Percentiles rank a stretch among this genome's conserved stretches.
Evolutionary conservation across 2,113 vertebrate genomes (phyloP).

Genomic region (Ammodytes dubius): DNA sequence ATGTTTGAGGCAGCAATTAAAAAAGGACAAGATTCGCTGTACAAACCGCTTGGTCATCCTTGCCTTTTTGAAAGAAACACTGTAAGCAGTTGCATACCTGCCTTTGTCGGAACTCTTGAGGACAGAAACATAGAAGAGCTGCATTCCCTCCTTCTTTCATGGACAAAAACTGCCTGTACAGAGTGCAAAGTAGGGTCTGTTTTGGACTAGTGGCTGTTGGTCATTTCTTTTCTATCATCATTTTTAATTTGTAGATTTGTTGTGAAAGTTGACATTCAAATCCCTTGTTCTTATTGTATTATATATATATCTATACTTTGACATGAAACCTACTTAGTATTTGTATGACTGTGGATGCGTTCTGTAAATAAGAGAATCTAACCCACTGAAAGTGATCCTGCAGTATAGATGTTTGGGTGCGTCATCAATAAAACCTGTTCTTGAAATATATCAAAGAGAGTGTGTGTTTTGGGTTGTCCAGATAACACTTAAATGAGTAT

Average conservation of each 20-base stretch:
- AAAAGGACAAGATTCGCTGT: slow-evolving; percentile 61
- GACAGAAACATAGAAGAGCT: slow-evolving; percentile 48
- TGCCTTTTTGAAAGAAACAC: slow-evolving; percentile 61
- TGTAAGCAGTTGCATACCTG: slow-evolving; percentile 50
- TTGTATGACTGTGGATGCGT: slow-evolving; percentile 77
- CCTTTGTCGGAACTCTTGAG: slow-evolving; percentile 52
- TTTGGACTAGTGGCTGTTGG: slow-evolving; percentile 75
- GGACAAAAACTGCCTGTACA: slow-evolving; percentile 75
- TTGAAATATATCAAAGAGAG: slow-evolving; percentile 70
- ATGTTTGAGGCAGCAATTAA: slow-evolving; percentile 50
- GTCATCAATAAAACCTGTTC: slow-evolving; percentile 81
- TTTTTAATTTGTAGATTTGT: slow-evolving; percentile 85
- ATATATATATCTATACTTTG: slow-evolving; percentile 81
- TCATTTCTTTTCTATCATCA: slow-evolving; percentile 69
- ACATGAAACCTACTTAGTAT: slow-evolving; percentile 79
- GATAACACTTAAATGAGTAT: background rate
- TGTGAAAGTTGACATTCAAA: slow-evolving; percentile 79
- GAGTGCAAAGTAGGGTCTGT: slow-evolving; percentile 73
- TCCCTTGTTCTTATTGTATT: slow-evolving; percentile 75
- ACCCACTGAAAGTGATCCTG: slow-evolving; percentile 72
- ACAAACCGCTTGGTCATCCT: slow-evolving; percentile 62
- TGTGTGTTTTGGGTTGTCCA: slow-evolving; percentile 24
- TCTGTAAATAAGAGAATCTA: slow-evolving; percentile 84
- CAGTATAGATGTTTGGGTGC: slow-evolving; percentile 80
- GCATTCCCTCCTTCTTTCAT: slow-evolving; percentile 52